phyloP scores from a whole-genome alignment of 2,888 invertebrate species.

The Germaria angustata region DNA sequence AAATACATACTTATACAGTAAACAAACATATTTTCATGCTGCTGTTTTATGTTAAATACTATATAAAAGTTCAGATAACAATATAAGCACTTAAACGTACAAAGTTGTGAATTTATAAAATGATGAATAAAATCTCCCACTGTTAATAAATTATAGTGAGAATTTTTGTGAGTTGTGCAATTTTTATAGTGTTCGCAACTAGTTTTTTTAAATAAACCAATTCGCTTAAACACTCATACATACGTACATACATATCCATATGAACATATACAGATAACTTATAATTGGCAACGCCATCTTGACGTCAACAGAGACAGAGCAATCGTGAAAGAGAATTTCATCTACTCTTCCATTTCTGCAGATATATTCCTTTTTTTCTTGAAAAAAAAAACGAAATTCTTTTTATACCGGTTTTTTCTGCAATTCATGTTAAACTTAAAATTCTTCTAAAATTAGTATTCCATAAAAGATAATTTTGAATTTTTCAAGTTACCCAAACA shows the following conservation, averaged over 20 bases:
- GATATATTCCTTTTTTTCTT: background rate
- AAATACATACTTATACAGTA: slow-evolving; percentile 21
- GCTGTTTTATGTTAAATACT: background rate
- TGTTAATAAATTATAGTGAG: background rate
- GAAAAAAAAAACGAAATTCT: background rate
- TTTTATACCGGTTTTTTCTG: slow-evolving; percentile 40
- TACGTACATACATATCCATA: background rate
- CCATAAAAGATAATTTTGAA: too few relatives aligned
- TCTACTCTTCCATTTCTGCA: background rate
- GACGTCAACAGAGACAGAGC: slow-evolving; percentile 49
- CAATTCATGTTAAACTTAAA: background rate
- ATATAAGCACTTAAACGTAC: too few relatives aligned
- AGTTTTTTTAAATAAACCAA: slow-evolving; percentile 29
- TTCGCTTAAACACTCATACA: background rate
- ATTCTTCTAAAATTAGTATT: too few relatives aligned
- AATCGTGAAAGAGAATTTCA: slow-evolving; percentile 5
- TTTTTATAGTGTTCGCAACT: slow-evolving; percentile 22
- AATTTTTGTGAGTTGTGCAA: slow-evolving; percentile 53
- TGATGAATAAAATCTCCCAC: background rate
- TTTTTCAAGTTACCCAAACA: too few relatives aligned
- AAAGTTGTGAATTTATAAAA: background rate
- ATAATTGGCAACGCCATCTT: slow-evolving; percentile 59
- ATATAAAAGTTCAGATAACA: background rate
- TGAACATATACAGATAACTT: background rate
- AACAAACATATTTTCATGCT: slow-evolving; percentile 18